phyloP scores from a whole-genome alignment of 1,140 invertebrate species.

The Eueides isabella region DNA sequence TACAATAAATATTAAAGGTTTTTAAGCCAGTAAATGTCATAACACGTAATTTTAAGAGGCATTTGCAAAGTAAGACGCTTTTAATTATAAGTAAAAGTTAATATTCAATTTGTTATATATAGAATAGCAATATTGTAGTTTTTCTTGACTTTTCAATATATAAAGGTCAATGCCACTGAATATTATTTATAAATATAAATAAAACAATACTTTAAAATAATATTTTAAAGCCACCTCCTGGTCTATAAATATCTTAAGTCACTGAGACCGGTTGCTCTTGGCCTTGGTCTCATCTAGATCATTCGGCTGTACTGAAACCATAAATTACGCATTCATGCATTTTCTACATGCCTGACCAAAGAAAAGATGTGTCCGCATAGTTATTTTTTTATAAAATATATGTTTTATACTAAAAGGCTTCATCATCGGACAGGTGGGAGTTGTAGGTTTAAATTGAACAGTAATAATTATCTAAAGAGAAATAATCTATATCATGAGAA shows the following conservation, averaged over 20 bases:
- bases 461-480: no score
- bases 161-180: not conserved
- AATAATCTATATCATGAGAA: no score
- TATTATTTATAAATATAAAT: conserved; percentile 6
- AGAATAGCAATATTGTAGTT: not conserved
- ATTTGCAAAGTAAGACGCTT: no score
- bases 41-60: no score
- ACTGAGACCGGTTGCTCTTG: conserved; percentile 51
- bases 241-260: conserved; percentile 36
- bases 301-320: conserved; percentile 28
- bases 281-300: conserved; percentile 57
- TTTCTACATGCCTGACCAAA: conserved; percentile 15
- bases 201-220: not conserved
- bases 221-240: conserved; percentile 29
- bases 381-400: not conserved
- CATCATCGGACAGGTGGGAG: no score
- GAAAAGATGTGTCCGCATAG: conserved; percentile 14
- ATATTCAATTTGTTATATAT: no score
- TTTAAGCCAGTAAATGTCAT: no score
- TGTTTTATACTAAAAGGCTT: not conserved
- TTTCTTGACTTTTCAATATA: not conserved
- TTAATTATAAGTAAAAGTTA: no score
- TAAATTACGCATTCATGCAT: conserved; percentile 3
- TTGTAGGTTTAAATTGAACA: no score
- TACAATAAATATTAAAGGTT: no score